Evolutionary conservation across 2,113 vertebrate species (phyloP).

Genomic region (Sylvia atricapilla): DNA sequence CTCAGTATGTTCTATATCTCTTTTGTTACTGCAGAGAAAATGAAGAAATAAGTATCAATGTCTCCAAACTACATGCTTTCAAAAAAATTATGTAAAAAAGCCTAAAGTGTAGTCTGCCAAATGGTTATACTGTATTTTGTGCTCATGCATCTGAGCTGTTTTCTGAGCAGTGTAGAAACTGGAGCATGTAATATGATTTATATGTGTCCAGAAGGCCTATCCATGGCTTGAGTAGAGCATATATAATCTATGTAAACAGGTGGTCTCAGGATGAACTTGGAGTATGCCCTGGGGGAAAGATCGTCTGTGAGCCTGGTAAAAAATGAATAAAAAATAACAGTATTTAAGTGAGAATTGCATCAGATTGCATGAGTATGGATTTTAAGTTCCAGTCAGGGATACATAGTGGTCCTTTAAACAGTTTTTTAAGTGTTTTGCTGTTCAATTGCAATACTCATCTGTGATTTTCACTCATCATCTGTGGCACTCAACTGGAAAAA

Average conservation of each 20-base stretch:
- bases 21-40: background rate
- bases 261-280: background rate
- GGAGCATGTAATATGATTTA: slow-evolving; percentile 33
- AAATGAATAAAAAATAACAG: background rate
- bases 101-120: background rate
- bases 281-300: background rate
- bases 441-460: background rate
- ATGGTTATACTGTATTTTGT: background rate
- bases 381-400: background rate
- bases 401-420: background rate
- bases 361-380: background rate
- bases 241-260: background rate
- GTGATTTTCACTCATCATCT: slow-evolving; percentile 29
- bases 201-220: background rate
- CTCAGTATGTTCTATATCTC: background rate
- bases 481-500: background rate
- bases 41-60: background rate
- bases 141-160: background rate
- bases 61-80: background rate
- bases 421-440: background rate
- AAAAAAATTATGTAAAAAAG: background rate
- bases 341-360: background rate
- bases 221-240: background rate
- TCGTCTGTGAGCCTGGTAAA: background rate
- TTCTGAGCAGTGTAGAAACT: background rate